These are phyloP conservation scores for Typhlichthys subterraneus DNA, from an alignment of 2,797 vertebrate genomes.

Conservation along the genomic window DNA sequence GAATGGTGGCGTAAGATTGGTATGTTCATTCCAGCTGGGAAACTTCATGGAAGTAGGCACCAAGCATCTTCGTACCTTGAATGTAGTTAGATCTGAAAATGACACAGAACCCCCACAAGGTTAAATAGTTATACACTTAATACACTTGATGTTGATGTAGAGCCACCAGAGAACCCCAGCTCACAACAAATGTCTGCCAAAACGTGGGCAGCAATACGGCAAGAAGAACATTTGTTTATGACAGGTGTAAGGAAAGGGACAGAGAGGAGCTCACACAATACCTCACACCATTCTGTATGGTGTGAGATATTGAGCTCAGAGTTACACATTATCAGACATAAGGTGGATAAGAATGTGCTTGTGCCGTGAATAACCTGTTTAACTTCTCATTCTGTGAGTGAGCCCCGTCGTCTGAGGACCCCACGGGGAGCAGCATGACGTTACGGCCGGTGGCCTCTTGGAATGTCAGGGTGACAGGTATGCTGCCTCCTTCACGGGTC, in stretches of 20 bases:
- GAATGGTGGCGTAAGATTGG: constrained; percentile 1
- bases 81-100: constrained; percentile 89
- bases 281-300: no score
- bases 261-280: no score
- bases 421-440: constrained; percentile 94
- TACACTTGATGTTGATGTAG: no score
- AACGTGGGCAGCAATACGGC: no score
- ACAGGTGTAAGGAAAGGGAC: no score
- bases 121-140: neutral
- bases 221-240: no score
- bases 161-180: neutral
- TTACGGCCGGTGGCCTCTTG: constrained; percentile 96
- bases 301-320: no score
- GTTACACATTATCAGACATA: neutral
- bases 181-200: no score
- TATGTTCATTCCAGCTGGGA: constrained; percentile 81
- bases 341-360: no score
- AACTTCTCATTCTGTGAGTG: constrained; percentile 98
- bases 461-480: constrained; percentile 95
- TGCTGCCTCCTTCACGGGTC: constrained; percentile 95
- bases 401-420: constrained; percentile 93
- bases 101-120: neutral
- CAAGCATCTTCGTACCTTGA: constrained; percentile 91
- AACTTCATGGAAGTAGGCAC: constrained; percentile 92
- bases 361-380: constrained; percentile 81